A percentile compares a stretch with the other conserved stretches of the same genome.
These are phyloP conservation scores for Athene cunicularia DNA, from an alignment of 2,113 vertebrate species.

Conservation along the genomic window DNA sequence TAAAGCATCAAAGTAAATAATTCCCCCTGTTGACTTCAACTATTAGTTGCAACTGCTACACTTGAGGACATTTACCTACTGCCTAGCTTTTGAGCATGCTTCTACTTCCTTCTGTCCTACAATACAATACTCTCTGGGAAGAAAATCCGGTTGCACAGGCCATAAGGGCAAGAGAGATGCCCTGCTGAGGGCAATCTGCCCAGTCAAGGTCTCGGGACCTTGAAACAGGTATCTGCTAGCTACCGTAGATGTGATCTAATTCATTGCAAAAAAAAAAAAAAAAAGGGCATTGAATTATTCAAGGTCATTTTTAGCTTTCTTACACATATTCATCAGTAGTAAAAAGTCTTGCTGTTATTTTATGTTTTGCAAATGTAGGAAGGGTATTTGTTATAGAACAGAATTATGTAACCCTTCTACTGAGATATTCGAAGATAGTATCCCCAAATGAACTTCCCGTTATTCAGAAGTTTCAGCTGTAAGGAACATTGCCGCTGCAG, in stretches of 20 bases:
- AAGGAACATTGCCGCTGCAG: not conserved
- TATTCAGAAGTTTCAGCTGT: not conserved
- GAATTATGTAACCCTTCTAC: not conserved
- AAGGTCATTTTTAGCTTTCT: not conserved
- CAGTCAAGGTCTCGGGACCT: not conserved
- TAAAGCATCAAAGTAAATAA: not conserved
- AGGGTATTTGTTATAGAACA: not conserved
- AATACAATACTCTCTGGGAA: not conserved
- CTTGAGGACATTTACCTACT: not conserved
- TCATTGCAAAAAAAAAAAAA: too few species aligned
- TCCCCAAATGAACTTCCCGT: not conserved
- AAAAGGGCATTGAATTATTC: not conserved
- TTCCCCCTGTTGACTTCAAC: not conserved
- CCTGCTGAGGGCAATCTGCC: not conserved
- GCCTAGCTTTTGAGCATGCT: not conserved
- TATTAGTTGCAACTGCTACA: not conserved
- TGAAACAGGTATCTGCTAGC: not conserved
- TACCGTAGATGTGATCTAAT: not conserved
- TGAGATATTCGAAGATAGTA: not conserved
- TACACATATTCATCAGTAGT: not conserved
- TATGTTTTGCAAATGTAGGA: not conserved
- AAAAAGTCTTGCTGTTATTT: not conserved
- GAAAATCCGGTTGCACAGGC: not conserved
- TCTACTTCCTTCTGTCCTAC: accelerated
- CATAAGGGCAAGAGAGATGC: not conserved